phyloP scores from a whole-genome alignment of 2,113 vertebrate species.

The Trogon surrucura region DNA sequence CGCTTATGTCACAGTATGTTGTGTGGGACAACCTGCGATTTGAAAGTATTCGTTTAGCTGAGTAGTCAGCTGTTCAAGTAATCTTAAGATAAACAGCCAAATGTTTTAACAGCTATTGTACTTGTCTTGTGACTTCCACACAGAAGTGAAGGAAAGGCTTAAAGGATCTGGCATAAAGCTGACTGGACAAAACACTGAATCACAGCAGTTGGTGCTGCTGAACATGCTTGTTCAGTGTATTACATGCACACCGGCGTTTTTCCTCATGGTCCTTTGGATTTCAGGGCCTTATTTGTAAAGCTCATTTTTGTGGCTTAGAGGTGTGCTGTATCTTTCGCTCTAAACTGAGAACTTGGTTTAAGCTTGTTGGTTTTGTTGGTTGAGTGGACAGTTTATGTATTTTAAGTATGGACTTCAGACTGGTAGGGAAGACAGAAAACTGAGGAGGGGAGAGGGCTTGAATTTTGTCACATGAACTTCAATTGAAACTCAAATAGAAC shows the following conservation, averaged over 20 bases:
- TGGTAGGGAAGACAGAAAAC: background rate
- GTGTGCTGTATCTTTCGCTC: background rate
- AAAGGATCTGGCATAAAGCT: background rate
- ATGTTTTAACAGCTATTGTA: background rate
- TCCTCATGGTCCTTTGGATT: background rate
- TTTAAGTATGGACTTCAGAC: background rate
- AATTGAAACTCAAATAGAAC: background rate
- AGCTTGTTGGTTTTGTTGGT: background rate
- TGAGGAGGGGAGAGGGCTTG: background rate
- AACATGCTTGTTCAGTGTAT: background rate
- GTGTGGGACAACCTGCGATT: background rate
- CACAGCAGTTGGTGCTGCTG: background rate
- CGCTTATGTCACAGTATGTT: background rate
- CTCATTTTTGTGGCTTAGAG: background rate
- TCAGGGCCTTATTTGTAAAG: background rate
- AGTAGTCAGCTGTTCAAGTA: background rate
- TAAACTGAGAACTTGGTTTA: background rate
- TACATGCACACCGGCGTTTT: background rate
- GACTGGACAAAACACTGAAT: background rate
- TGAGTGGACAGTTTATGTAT: background rate
- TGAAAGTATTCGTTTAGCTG: background rate
- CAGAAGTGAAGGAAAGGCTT: background rate
- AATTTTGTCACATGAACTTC: background rate
- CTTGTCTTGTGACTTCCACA: conserved; percentile 8
- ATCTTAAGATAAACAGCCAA: background rate